A percentile compares a stretch with the other conserved stretches of the same genome.
phyloP scores from a whole-genome alignment of 1,140 invertebrate species.

The Apis florea region DNA sequence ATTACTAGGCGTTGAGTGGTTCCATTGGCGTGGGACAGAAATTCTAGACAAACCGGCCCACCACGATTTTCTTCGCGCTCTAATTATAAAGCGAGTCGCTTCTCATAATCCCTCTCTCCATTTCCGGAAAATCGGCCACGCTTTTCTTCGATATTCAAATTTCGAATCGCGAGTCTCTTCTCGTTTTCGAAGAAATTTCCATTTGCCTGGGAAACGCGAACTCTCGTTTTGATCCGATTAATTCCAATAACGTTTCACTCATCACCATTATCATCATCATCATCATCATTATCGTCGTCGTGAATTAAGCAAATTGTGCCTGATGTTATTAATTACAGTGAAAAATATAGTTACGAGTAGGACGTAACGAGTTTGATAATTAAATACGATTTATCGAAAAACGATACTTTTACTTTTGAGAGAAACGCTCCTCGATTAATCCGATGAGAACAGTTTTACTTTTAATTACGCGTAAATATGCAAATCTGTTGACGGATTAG shows the following conservation, averaged over 20 bases:
- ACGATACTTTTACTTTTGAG: no score
- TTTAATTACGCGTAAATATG: background rate
- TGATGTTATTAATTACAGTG: no score
- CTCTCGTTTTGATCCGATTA: background rate
- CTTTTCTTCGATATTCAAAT: background rate
- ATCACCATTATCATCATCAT: background rate
- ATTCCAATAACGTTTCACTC: background rate
- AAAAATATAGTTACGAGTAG: no score
- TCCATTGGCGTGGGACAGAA: slow-evolving; percentile 48
- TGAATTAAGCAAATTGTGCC: no score
- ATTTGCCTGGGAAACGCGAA: background rate
- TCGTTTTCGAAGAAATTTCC: slow-evolving; percentile 19
- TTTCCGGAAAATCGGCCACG: slow-evolving; percentile 27
- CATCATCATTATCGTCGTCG: no score
- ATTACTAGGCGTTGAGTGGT: slow-evolving; percentile 19
- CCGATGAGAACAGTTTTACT: no score
- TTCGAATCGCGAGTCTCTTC: slow-evolving; percentile 6
- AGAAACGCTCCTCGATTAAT: no score
- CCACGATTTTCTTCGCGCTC: slow-evolving; percentile 45
- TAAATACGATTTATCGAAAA: no score
- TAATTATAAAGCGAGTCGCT: slow-evolving; percentile 50
- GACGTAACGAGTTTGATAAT: no score
- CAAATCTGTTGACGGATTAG: slow-evolving; percentile 25
- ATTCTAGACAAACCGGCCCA: slow-evolving; percentile 16
- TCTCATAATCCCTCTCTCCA: slow-evolving; percentile 39